Evolutionary conservation across 2,888 invertebrate genomes (phyloP).

Genomic region (Drosophila borealis): DNA sequence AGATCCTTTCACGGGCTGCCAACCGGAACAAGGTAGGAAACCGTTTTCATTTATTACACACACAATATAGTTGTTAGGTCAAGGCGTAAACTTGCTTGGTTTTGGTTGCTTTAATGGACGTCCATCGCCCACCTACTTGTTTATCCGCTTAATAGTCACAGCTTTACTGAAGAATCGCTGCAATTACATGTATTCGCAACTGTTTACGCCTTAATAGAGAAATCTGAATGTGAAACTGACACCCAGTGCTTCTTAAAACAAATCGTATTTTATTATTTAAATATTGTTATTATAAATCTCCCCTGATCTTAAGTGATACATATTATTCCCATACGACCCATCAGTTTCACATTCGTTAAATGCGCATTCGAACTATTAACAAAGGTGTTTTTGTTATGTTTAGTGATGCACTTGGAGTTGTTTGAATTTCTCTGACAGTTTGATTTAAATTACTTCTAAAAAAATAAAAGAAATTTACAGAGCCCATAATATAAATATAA

Average conservation of each 20-base stretch:
- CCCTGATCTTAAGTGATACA: slow-evolving; percentile 28
- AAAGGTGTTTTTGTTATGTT: slow-evolving; percentile 7
- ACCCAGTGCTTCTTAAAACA: slow-evolving; percentile 9
- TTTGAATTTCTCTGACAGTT: too few relatives aligned
- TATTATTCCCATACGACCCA: slow-evolving; percentile 6
- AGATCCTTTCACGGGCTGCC: slow-evolving; percentile 88
- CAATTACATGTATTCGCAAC: slow-evolving; percentile 29
- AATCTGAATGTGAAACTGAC: slow-evolving; percentile 57
- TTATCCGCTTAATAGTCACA: slow-evolving; percentile 35
- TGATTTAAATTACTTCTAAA: too few relatives aligned
- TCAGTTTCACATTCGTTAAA: slow-evolving; percentile 63
- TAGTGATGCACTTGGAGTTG: background rate
- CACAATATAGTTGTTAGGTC: slow-evolving; percentile 60
- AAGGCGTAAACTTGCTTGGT: slow-evolving; percentile 72
- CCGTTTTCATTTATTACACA: slow-evolving; percentile 40
- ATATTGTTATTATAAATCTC: slow-evolving; percentile 8
- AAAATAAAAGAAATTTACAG: too few relatives aligned
- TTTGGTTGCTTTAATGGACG: slow-evolving; percentile 86
- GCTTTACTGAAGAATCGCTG: slow-evolving; percentile 33
- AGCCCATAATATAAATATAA: too few relatives aligned
- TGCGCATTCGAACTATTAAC: slow-evolving; percentile 65
- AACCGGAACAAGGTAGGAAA: slow-evolving; percentile 85
- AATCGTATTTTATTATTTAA: slow-evolving; percentile 6
- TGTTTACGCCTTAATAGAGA: slow-evolving; percentile 63
- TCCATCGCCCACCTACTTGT: slow-evolving; percentile 20